Evolutionary conservation across 2,888 invertebrate genomes (phyloP).

Genomic region (Petrophora chlorosata): DNA sequence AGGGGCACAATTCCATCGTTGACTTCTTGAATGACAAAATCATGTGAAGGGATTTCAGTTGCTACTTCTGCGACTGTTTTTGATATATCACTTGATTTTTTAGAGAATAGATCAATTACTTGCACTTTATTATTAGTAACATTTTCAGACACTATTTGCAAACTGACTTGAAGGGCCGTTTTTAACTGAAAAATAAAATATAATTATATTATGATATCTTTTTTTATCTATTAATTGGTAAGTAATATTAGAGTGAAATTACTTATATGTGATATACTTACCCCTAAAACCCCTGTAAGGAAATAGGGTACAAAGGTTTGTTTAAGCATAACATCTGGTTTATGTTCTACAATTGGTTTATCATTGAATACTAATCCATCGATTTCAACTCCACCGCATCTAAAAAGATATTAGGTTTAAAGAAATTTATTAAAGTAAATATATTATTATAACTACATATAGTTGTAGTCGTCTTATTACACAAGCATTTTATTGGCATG

Average conservation of each 20-base stretch:
- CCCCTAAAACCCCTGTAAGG: constrained; percentile 37
- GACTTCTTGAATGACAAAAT: constrained; percentile 30
- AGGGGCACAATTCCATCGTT: constrained; percentile 23
- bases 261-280: no score
- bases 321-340: constrained; percentile 38
- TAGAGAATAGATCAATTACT: constrained; percentile 39
- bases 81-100: constrained; percentile 32
- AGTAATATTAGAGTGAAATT: no score
- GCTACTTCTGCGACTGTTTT: constrained; percentile 38
- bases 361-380: constrained; percentile 39
- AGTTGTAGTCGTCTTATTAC: no score
- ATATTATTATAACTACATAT: no score
- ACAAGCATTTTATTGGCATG: no score
- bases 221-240: no score
- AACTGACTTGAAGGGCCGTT: constrained; percentile 46
- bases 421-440: no score
- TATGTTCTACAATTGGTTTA: constrained; percentile 29
- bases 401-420: no score
- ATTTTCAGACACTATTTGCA: constrained; percentile 58
- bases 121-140: constrained; percentile 33
- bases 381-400: constrained; percentile 46
- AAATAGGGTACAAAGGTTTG: constrained; percentile 45
- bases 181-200: no score
- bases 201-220: no score
- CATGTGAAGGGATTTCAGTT: constrained; percentile 22